Base-by-base conservation (phyloP, 2,113 vertebrate species). In the Paralichthys olivaceus region DNA sequence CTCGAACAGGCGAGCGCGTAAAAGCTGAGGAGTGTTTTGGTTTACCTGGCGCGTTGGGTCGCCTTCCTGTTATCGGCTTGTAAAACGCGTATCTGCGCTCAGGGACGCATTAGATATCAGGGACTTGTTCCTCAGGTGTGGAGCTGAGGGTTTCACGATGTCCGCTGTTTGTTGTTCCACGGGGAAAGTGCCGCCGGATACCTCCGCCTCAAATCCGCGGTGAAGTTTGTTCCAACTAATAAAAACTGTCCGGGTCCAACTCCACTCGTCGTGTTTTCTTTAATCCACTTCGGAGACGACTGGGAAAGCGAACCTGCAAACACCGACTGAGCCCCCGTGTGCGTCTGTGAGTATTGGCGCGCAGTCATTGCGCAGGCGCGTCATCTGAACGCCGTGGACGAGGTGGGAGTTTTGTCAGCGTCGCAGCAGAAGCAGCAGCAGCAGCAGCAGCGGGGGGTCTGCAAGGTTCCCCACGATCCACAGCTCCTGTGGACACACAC, bases 321-420 rank as follows among this genome's bases (percentile, higher is more conserved):
- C 49, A n/a, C 49, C 43, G 43, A n/a, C 49, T 51, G 49, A 51
- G 20, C 49, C 7, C 7, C 19, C 47, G 6, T 23, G 14, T 28
- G 72, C 2, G 14, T 29, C 37, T 12, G 25, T n/a, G 34, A 67
- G 47, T 20, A n/a, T 13, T 22, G 20, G 9, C 25, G 73, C 32
- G 54, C 43, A 28, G 57, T 65, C 51, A 80, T 73, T 87, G 85
- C 89, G 90, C 90, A 90, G 19, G 89, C 89, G 90, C 84, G 60
- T 45, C 45, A 6, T 23, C 55, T 66, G 82, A 78, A 72, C 82
- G 77, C 67, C 23, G 11, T 60, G 67, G 72, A 17, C 57, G 74
- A 64, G 37, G 72, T 58, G 37, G 68, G 69, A 66, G 73, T 20
- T n/a, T 58, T 77, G 76, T 72, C 75, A 82, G 20, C 54, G 14